phyloP scores from a whole-genome alignment of 2,113 vertebrate species.

The Thinocorus orbignyianus region DNA sequence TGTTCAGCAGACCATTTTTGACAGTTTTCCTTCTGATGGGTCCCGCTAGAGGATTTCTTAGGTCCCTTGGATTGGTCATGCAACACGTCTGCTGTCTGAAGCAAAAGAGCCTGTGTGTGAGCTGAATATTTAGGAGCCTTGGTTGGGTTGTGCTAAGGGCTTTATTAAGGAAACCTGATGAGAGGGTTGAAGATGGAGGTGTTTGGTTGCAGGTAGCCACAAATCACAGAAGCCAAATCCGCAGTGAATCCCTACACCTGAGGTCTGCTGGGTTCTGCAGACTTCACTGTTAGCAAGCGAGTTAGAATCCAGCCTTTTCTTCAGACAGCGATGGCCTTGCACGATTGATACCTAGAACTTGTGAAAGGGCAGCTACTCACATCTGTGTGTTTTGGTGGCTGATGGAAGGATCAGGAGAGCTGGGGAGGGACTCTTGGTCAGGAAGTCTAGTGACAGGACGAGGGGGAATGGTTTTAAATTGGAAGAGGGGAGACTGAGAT shows the following conservation, averaged over 20 bases:
- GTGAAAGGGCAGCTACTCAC: not conserved
- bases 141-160: not conserved
- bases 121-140: conserved; percentile 52
- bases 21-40: conserved; percentile 37
- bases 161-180: conserved; percentile 21
- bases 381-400: not conserved
- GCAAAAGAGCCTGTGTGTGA: conserved; percentile 36
- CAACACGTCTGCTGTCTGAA: conserved; percentile 56
- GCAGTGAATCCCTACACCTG: not conserved
- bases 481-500: too few species aligned
- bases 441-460: too few species aligned
- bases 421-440: too few species aligned
- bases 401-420: too few species aligned
- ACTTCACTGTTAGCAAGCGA: not conserved
- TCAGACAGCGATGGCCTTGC: not conserved
- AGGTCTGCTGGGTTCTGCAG: not conserved
- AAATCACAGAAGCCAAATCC: not conserved
- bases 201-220: not conserved
- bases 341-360: not conserved
- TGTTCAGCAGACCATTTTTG: conserved; percentile 28
- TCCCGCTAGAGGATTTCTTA: conserved; percentile 39
- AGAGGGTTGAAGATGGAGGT: not conserved
- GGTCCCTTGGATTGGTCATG: conserved; percentile 50
- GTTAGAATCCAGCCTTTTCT: not conserved
- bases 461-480: too few species aligned